Percentiles rank a stretch among this genome's conserved stretches.
Conservation (phyloP, 2,888 invertebrate species). For the Palloptera scutellata region DNA sequence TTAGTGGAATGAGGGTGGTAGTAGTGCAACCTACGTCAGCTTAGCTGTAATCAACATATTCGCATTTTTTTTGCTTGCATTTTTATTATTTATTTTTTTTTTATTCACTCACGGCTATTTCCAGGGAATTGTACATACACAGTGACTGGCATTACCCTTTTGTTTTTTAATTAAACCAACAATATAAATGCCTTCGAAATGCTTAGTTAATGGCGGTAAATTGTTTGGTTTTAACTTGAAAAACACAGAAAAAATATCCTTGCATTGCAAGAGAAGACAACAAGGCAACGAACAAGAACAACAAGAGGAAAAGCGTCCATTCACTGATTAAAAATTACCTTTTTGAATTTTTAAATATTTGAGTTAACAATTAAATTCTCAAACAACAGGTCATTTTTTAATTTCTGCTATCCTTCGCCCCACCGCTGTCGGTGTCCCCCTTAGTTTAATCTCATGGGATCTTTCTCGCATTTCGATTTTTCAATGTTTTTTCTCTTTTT, state of each 20-base stretch:
- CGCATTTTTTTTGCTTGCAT: too few species aligned
- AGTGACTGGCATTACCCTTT: constrained; percentile 18
- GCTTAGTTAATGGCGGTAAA: constrained; percentile 11
- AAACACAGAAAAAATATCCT: too few species aligned
- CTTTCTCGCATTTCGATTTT: constrained; percentile 26
- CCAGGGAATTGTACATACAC: neutral
- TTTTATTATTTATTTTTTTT: neutral
- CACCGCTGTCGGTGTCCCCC: too few species aligned
- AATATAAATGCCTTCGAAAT: constrained; percentile 20
- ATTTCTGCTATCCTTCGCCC: too few species aligned
- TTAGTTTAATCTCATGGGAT: constrained; percentile 6
- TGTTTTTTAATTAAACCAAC: constrained; percentile 41
- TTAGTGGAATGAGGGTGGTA: too few species aligned
- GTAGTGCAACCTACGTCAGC: too few species aligned
- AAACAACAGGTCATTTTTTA: constrained; percentile 51
- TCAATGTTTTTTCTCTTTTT: constrained; percentile 33
- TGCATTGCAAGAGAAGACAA: too few species aligned
- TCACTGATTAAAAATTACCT: too few species aligned
- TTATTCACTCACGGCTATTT: neutral
- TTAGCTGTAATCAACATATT: too few species aligned
- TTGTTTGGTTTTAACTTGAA: neutral
- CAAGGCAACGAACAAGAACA: too few species aligned
- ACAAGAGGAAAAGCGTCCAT: too few species aligned
- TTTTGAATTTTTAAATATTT: constrained; percentile 45
- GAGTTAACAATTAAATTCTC: constrained; percentile 32